Conservation (phyloP, 2,888 invertebrate species). For the Eupithecia insigniata region DNA sequence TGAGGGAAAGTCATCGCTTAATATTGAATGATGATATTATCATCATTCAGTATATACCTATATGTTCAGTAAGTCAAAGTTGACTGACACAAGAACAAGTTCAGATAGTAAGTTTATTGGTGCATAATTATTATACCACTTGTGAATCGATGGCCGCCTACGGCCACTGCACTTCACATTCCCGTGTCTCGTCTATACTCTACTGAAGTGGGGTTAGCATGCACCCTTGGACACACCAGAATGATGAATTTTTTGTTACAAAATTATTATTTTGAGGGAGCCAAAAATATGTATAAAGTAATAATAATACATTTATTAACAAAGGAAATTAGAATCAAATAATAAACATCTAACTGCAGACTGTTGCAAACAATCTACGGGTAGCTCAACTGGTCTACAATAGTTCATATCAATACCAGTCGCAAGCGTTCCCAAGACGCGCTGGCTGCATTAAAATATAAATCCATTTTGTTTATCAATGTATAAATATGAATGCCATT, state of each 20-base stretch:
- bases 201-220: conserved; percentile 25
- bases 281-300: too few relatives aligned
- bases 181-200: conserved; percentile 19
- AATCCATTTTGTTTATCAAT: not conserved
- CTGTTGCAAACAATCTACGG: too few relatives aligned
- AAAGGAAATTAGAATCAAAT: too few relatives aligned
- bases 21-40: too few relatives aligned
- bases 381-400: too few relatives aligned
- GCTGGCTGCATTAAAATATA: too few relatives aligned
- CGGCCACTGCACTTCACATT: conserved; percentile 42
- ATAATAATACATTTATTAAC: too few relatives aligned
- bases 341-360: too few relatives aligned
- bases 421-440: too few relatives aligned
- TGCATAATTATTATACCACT: conserved; percentile 42
- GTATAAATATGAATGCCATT: not conserved
- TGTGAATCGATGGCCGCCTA: conserved; percentile 37
- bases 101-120: conserved; percentile 38
- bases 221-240: not conserved
- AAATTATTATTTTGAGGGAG: too few relatives aligned
- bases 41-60: not conserved
- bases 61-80: conserved; percentile 26
- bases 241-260: not conserved
- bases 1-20: too few relatives aligned
- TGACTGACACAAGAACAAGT: conserved; percentile 41
- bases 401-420: too few relatives aligned